phyloP scores from a whole-genome alignment of 2,797 vertebrate species.

The Semotilus atromaculatus region DNA sequence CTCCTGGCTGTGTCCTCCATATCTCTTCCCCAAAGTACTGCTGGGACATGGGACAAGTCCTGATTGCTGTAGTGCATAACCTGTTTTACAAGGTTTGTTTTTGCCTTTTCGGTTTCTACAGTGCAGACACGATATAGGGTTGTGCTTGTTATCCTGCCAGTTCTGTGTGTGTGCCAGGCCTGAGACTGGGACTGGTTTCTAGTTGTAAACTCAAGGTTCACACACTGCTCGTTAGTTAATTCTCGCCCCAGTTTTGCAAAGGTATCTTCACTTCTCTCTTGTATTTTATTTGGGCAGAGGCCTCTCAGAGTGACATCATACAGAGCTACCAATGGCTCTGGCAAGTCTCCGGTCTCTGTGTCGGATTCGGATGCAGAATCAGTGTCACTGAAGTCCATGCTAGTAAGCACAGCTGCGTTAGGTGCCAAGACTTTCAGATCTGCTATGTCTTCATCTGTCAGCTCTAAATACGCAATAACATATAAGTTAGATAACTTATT shows the following conservation, averaged over 20 bases:
- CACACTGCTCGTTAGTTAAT: neutral
- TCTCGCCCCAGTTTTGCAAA: neutral
- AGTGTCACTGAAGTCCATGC: no score
- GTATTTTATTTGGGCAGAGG: no score
- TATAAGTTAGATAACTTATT: no score
- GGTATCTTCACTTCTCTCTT: neutral
- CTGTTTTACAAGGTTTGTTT: neutral
- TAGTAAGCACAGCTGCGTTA: no score
- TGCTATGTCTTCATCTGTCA: no score
- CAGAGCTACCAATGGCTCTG: no score
- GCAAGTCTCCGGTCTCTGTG: no score
- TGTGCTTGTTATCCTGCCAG: constrained; percentile 11
- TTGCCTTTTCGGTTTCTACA: neutral
- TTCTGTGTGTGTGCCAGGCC: constrained; percentile 7
- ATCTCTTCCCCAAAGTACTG: neutral
- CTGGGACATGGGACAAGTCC: neutral
- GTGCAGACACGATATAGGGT: constrained; percentile 1
- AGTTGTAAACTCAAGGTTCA: neutral
- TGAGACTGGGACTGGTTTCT: constrained; percentile 1
- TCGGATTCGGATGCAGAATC: no score
- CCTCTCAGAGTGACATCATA: no score
- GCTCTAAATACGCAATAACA: no score
- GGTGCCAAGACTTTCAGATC: no score
- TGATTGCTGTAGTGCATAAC: constrained; percentile 31
- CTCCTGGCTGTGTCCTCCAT: constrained; percentile 24